These are phyloP conservation scores for Meteorus sp. DNA, from an alignment of 1,140 invertebrate genomes.

Conservation along the genomic window DNA sequence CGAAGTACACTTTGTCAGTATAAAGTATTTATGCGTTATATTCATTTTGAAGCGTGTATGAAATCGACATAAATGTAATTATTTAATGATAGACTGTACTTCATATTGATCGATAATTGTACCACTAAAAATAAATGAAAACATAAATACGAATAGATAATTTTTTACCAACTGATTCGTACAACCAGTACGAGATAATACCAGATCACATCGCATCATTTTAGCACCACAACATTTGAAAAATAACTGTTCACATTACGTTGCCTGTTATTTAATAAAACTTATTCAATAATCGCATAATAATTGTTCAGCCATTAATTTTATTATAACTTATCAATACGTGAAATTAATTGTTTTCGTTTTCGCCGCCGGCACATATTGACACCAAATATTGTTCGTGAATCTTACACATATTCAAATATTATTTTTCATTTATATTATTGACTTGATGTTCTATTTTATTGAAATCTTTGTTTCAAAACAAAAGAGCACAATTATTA, in stretches of 20 bases:
- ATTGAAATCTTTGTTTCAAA: too few species aligned
- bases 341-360: constrained; percentile 14
- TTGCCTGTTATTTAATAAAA: too few species aligned
- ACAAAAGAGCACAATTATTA: too few species aligned
- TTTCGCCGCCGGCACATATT: neutral
- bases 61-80: constrained; percentile 3
- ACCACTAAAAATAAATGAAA: neutral
- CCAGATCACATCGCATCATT: constrained; percentile 15
- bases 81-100: neutral
- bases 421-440: too few species aligned
- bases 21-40: neutral
- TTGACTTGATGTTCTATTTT: too few species aligned
- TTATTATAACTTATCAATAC: neutral
- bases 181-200: constrained; percentile 38
- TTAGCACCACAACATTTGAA: neutral
- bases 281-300: too few species aligned
- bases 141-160: neutral
- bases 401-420: too few species aligned
- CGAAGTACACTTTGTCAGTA: constrained; percentile 21
- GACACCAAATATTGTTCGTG: too few species aligned
- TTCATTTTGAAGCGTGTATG: constrained; percentile 2
- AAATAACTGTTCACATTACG: constrained; percentile 2
- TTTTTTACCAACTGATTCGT: constrained; percentile 44
- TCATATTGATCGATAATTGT: constrained; percentile 1
- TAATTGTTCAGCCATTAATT: too few species aligned